Evolutionary conservation across 2,113 vertebrate species (phyloP).

Genomic region (Diadophis punctatus): DNA sequence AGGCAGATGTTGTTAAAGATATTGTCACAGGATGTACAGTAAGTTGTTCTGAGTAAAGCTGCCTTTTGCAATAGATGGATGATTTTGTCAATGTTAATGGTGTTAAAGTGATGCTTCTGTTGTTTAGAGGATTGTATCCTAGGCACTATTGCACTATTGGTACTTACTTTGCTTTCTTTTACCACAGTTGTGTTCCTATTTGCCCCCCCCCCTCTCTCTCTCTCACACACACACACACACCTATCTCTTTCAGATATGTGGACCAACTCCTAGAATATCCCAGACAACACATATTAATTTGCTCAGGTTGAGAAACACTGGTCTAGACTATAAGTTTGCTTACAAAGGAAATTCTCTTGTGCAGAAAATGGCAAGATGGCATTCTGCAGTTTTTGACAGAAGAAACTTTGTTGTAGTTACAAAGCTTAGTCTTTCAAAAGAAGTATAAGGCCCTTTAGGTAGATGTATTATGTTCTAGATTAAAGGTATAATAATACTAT

Average conservation of each 20-base stretch:
- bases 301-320: not conserved
- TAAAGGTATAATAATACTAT: not conserved
- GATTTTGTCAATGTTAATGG: no score
- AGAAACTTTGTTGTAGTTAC: not conserved
- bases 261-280: not conserved
- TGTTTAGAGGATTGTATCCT: no score
- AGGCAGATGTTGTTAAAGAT: no score
- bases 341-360: not conserved
- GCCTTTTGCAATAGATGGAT: no score
- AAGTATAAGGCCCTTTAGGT: not conserved
- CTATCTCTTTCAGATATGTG: not conserved
- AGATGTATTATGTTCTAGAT: not conserved
- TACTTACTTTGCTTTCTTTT: no score
- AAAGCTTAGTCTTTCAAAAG: not conserved
- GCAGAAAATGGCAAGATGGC: not conserved
- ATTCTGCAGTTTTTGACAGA: not conserved
- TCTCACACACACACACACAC: no score
- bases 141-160: no score
- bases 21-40: no score
- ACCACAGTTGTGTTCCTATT: no score
- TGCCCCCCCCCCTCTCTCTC: not conserved
- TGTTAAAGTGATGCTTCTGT: no score
- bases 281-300: not conserved
- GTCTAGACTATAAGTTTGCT: not conserved
- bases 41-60: no score